phyloP scores from a whole-genome alignment of 2,113 vertebrate genomes.

The Mobula birostris region DNA sequence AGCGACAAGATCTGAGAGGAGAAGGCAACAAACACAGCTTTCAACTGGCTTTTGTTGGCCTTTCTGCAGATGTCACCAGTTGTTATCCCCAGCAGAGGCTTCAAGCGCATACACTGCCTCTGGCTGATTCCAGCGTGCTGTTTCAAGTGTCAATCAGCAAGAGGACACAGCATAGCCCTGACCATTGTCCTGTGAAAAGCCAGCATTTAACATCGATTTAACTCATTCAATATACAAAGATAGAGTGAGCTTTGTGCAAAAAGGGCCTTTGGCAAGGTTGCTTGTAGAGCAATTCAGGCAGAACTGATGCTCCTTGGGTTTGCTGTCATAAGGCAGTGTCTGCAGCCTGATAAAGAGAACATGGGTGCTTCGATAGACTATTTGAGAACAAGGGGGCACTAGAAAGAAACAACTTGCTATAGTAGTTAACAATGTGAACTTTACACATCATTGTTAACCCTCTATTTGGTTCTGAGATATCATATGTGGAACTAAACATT shows the following conservation, averaged over 20 bases:
- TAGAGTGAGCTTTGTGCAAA: slow-evolving; percentile 76
- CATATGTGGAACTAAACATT: not conserved
- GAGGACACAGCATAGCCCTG: slow-evolving; percentile 82
- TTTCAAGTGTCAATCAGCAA: slow-evolving; percentile 99
- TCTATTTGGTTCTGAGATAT: not conserved
- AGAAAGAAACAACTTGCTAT: slow-evolving; percentile 21
- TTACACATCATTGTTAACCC: slow-evolving; percentile 21
- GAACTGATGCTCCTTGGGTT: slow-evolving; percentile 75
- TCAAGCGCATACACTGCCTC: slow-evolving; percentile 90
- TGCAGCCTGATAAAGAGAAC: slow-evolving; percentile 67
- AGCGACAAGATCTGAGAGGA: slow-evolving; percentile 77
- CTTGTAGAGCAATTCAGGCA: slow-evolving; percentile 83
- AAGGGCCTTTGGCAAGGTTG: slow-evolving; percentile 95
- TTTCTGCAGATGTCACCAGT: slow-evolving; percentile 97
- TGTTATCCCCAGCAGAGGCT: slow-evolving; percentile 90
- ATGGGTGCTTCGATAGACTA: slow-evolving; percentile 16
- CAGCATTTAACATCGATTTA: slow-evolving; percentile 94
- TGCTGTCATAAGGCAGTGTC: slow-evolving; percentile 78
- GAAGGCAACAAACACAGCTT: slow-evolving; percentile 84
- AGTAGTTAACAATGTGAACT: slow-evolving; percentile 33
- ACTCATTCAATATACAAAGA: slow-evolving; percentile 87
- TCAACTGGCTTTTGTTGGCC: slow-evolving; percentile 97
- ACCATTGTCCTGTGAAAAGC: slow-evolving; percentile 97
- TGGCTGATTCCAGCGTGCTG: slow-evolving; percentile 90
- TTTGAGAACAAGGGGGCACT: slow-evolving; percentile 31